Percentiles rank a stretch among this genome's conserved stretches.
phyloP scores from a whole-genome alignment of 2,113 vertebrate species.

The Climacteris rufus region DNA sequence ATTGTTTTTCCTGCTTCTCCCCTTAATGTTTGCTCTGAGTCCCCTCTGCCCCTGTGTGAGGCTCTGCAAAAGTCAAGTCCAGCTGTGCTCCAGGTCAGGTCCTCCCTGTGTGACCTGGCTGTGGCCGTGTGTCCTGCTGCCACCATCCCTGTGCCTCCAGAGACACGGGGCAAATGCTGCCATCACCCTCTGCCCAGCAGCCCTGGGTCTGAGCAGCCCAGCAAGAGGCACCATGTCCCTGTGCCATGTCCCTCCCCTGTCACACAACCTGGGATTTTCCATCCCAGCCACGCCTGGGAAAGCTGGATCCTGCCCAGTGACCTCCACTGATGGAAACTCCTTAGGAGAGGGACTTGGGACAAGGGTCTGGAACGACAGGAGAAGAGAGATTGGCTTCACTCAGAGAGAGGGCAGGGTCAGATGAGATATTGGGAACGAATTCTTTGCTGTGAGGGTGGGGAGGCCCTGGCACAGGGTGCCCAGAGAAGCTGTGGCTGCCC shows the following conservation, averaged over 20 bases:
- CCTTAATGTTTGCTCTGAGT: not conserved
- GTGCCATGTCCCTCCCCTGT: not conserved
- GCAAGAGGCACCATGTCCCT: too few species aligned
- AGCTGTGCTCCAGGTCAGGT: accelerated
- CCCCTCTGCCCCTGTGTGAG: too few species aligned
- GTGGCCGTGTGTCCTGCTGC: not conserved
- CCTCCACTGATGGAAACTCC: not conserved
- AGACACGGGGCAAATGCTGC: not conserved
- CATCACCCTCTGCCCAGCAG: accelerated
- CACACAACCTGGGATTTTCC: not conserved
- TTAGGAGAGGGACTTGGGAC: not conserved
- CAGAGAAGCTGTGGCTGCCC: not conserved
- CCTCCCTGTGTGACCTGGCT: too few species aligned
- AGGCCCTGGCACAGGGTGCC: not conserved
- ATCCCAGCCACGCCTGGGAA: not conserved
- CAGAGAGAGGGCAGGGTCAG: not conserved
- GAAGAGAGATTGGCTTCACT: not conserved
- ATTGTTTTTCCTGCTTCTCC: not conserved
- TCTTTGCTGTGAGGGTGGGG: not conserved
- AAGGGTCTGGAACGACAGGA: not conserved
- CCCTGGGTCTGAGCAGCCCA: not conserved
- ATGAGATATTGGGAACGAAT: not conserved
- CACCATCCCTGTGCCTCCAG: accelerated
- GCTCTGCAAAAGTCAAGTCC: not conserved
- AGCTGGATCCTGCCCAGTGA: not conserved